These are phyloP conservation scores for Amphiura filiformis DNA, from an alignment of 35 echinoderm and acorn worm species.

Conservation along the genomic window DNA sequence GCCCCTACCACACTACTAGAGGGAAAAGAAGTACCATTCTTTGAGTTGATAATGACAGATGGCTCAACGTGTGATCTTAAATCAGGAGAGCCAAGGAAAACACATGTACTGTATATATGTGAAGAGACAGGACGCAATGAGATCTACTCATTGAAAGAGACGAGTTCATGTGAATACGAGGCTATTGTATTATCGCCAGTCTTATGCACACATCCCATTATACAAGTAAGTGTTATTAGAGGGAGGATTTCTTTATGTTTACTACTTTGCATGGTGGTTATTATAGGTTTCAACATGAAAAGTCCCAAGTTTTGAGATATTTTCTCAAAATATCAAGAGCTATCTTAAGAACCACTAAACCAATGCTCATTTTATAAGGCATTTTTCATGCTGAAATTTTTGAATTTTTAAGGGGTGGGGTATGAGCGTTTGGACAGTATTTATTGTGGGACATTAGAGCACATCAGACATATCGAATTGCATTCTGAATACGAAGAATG, in stretches of 20 bases:
- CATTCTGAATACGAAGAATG: too few relatives aligned
- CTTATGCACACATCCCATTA: slow-evolving; percentile 76
- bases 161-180: slow-evolving; percentile 93
- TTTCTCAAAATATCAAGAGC: too few relatives aligned
- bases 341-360: too few relatives aligned
- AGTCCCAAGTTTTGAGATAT: too few relatives aligned
- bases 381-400: too few relatives aligned
- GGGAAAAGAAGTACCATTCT: slow-evolving; percentile 81
- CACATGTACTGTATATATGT: slow-evolving; percentile 81
- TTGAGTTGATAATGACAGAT: slow-evolving; percentile 84
- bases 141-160: slow-evolving; percentile 77
- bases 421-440: too few relatives aligned
- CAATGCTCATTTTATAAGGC: too few relatives aligned
- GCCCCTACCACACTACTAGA: slow-evolving; percentile 75
- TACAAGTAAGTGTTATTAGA: slow-evolving; percentile 90
- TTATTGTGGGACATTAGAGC: too few relatives aligned
- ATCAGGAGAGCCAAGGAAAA: slow-evolving; percentile 42
- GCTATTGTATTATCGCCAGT: slow-evolving; percentile 62
- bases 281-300: too few relatives aligned
- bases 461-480: too few relatives aligned
- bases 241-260: background rate
- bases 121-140: slow-evolving; percentile 71
- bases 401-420: too few relatives aligned
- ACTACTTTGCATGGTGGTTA: too few relatives aligned
- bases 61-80: slow-evolving; percentile 90